phyloP scores from a whole-genome alignment of 2,888 invertebrate genomes.

The Apantesis nais region DNA sequence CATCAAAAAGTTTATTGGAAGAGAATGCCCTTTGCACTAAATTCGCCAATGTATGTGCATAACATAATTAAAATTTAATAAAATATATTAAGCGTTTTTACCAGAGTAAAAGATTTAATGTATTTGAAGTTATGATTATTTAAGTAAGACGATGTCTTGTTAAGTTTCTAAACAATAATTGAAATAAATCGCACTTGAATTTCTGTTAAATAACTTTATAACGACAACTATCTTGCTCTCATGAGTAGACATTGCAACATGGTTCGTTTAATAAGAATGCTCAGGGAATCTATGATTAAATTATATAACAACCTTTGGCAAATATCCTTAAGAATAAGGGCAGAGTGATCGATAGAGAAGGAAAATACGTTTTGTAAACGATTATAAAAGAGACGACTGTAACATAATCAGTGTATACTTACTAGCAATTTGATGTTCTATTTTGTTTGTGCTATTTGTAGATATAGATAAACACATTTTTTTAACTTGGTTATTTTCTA shows the following conservation, averaged over 20 bases:
- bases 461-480: no score
- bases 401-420: background rate
- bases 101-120: no score
- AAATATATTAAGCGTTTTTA: no score
- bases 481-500: no score
- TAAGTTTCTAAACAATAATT: background rate
- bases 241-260: slow-evolving; percentile 18
- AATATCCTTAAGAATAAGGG: slow-evolving; percentile 18
- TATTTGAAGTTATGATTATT: no score
- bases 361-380: slow-evolving; percentile 8
- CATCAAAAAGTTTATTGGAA: no score
- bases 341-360: slow-evolving; percentile 18
- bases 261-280: slow-evolving; percentile 16
- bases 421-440: no score
- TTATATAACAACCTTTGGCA: slow-evolving; percentile 23
- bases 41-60: no score
- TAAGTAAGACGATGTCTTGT: no score
- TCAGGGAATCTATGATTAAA: slow-evolving; percentile 17
- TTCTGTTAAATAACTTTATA: slow-evolving; percentile 16
- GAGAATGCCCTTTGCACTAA: no score
- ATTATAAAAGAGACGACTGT: slow-evolving; percentile 7
- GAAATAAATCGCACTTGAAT: background rate
- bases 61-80: no score
- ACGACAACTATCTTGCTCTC: slow-evolving; percentile 9
- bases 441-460: no score